A percentile compares a stretch with the other conserved stretches of the same genome.
Evolutionary conservation across 2,113 vertebrate genomes (phyloP).

Genomic region (Mesocricetus auratus): DNA sequence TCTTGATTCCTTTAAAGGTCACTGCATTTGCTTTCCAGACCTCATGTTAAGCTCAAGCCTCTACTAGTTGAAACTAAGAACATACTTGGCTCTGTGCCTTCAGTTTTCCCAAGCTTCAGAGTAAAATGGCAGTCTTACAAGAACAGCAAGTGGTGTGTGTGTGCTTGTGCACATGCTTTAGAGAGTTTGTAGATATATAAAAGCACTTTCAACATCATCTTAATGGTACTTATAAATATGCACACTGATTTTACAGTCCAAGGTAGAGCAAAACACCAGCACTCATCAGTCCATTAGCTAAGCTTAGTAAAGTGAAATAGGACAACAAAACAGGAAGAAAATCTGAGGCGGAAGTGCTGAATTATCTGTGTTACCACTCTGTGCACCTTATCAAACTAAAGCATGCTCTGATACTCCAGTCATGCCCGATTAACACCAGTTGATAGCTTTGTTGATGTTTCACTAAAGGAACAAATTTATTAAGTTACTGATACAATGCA

Average conservation of each 20-base stretch:
- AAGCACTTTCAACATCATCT: slow-evolving; percentile 20
- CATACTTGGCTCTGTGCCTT: slow-evolving; percentile 77
- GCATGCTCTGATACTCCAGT: not conserved
- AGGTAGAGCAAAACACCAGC: not conserved
- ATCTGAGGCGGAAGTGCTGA: not conserved
- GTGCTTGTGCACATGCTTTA: fast-evolving
- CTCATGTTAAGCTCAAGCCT: slow-evolving; percentile 85
- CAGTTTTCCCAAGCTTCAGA: slow-evolving; percentile 80
- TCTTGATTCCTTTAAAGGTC: slow-evolving; percentile 91
- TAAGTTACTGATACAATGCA: slow-evolving; percentile 40
- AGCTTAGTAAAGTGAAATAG: not conserved
- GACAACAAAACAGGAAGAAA: not conserved
- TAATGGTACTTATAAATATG: not conserved
- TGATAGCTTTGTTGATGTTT: not conserved
- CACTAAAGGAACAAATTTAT: not conserved
- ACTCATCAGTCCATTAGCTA: not conserved
- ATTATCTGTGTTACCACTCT: not conserved
- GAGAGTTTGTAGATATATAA: not conserved
- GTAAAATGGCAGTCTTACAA: slow-evolving; percentile 79
- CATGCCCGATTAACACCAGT: not conserved
- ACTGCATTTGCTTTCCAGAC: slow-evolving; percentile 87
- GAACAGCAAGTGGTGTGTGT: not conserved
- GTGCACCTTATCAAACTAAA: not conserved
- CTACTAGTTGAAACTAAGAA: slow-evolving; percentile 80
- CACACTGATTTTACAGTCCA: not conserved